Evolutionary conservation across 2,797 vertebrate genomes (phyloP), one percentile per base, ranked within the genome.

Genomic region (Nannoperca australis): DNA sequence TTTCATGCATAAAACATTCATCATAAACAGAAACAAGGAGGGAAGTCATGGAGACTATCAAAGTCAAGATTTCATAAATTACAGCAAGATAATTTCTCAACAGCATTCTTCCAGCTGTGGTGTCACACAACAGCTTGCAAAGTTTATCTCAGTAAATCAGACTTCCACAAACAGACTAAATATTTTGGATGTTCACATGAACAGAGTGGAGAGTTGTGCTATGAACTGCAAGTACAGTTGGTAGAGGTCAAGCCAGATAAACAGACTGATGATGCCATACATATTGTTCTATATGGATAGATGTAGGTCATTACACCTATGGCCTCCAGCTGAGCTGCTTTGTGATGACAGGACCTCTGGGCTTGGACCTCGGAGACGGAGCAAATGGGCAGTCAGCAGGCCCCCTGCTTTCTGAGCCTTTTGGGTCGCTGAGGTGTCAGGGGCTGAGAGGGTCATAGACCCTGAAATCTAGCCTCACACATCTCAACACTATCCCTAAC

Each of bases 311-410:
- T 66, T 79, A 79, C 85, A 92, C 87, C 87, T 88, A 82, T 91
- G 86, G 85, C 89, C 91, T 87, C 81, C 86, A 81, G 82, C 86
- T 81, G 85, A 90, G 88, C 65, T 55, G 55, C 66, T 85, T 81
- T 86, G 85, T 89, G 87, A 87, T 91, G 89, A 91, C 88, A 86
- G 92, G 90, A 91, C 91, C 91, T 86, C 70, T 82, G 85, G 83
- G 86, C 79, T 83, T 69, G 79, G 83, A 88, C 89, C 90, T 91
- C 76, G 69, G 78, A 89, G 87, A 84, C 75, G 62, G 45, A 89
- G 89, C 89, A 92, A 92, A 94, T 89, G 87, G 89, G 86, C 89
- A 91, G 91, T 89, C 88, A 91, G 83, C 81, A 85, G 89, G 86
- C 90, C 87, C 90, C 85, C 91, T 91, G 90, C 87, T 89, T 91